phyloP scores from a whole-genome alignment of 2,797 vertebrate genomes.

The Xenops minutus region DNA sequence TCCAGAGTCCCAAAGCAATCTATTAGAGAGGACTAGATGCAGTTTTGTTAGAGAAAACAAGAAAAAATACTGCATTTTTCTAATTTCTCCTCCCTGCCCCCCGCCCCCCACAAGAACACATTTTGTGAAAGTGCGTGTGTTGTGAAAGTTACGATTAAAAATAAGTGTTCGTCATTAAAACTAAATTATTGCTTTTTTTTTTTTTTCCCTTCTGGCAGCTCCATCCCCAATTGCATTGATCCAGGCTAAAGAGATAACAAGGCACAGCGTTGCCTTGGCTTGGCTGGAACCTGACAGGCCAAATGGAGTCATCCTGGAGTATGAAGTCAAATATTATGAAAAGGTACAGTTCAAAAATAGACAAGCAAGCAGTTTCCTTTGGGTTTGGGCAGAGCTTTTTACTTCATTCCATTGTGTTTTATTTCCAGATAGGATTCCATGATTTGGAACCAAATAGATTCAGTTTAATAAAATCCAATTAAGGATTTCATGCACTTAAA shows the following conservation, averaged over 20 bases:
- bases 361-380: not conserved
- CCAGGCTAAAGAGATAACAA: conserved; percentile 94
- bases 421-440: not conserved
- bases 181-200: not conserved
- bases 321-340: conserved; percentile 98
- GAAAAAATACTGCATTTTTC: not conserved
- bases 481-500: conserved; percentile 55
- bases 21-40: not conserved
- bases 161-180: not conserved
- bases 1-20: not conserved
- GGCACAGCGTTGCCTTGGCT: conserved; percentile 91
- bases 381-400: not conserved
- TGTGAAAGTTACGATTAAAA: not conserved
- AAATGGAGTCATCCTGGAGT: conserved; percentile 96
- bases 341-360: conserved; percentile 80
- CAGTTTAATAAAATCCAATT: conserved; percentile 56
- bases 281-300: conserved; percentile 94
- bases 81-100: not conserved
- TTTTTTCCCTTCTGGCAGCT: conserved; percentile 73
- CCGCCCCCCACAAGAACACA: rapidly evolving
- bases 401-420: not conserved
- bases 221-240: conserved; percentile 92
- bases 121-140: not conserved
- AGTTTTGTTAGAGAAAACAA: not conserved
- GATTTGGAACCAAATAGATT: conserved; percentile 35